Conservation (phyloP, 2,797 vertebrate genomes). For the Muraenolepis orangiensis region DNA sequence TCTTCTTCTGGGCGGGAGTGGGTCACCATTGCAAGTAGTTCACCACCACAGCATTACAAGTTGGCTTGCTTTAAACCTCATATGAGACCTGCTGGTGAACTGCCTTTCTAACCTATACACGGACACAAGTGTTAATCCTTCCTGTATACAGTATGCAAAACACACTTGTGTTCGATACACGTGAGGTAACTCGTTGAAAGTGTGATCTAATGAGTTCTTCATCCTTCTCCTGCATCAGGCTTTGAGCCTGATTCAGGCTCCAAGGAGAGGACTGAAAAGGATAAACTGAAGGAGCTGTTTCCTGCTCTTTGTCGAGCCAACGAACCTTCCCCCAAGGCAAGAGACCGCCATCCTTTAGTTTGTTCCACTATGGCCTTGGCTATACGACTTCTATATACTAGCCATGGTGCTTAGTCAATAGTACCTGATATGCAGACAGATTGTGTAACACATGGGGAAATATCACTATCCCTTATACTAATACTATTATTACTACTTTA, state of each 20-base stretch:
- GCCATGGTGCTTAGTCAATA: not conserved
- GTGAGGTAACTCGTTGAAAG: not conserved
- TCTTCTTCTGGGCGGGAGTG: too few relatives aligned
- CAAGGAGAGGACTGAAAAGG: slow-evolving; percentile 85
- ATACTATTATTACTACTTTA: too few relatives aligned
- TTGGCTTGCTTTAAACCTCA: not conserved
- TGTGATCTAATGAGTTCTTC: not conserved
- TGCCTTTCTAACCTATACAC: not conserved
- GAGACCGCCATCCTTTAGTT: not conserved
- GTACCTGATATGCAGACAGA: not conserved
- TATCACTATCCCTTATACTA: not conserved
- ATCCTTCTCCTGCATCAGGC: slow-evolving; percentile 40
- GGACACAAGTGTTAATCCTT: too few relatives aligned
- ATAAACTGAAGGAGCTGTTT: slow-evolving; percentile 87
- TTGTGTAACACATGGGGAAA: not conserved
- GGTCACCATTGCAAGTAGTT: not conserved
- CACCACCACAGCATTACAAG: too few relatives aligned
- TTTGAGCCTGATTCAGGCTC: slow-evolving; percentile 66
- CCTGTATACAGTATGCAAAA: not conserved
- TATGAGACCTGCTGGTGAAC: not conserved
- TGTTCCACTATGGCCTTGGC: not conserved
- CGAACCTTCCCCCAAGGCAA: slow-evolving; percentile 82
- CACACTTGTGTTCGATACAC: not conserved
- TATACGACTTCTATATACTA: not conserved
- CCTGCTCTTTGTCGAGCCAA: slow-evolving; percentile 89